Evolutionary conservation across 2,113 vertebrate genomes (phyloP), one percentile per base, ranked within the genome.

Genomic region (Pimephales promelas): DNA sequence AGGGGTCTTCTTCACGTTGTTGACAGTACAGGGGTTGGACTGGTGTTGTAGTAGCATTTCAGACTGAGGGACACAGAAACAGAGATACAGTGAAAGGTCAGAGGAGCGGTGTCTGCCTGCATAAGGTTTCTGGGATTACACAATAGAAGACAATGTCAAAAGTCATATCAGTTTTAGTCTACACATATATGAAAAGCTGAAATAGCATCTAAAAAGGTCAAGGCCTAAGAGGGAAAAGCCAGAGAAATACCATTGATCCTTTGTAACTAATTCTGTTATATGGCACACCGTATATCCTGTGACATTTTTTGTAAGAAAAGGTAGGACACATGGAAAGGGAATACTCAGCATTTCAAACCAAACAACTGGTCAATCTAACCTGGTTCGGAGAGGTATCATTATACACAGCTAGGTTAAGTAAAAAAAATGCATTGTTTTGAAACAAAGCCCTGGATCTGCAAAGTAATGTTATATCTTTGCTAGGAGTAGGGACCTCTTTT

Each of bases 31-130:
- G 0, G 97, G 96, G 87, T 98, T 99, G 8, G 97, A 97, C 91
- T 99, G 97, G 89, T 99, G 97, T 92, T 99, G 97, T 20, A 99
- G 95, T 57, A 99, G 92, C 95, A 98, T 98, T 91, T 98, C 97
- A 52, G 86, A 85, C 86, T 87, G 91, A 10, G 52, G 9, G 13
- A 0, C 92, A 94, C 88, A 2, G 0, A 73, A 74, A 82, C 13
- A 79, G 10, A 79, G 54, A 20, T 22, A 20, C 11, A 79, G 8
- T 49, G 47, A 85, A 57, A 43, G 59, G 71, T 22, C 34, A 57
- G 28, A 49, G n/a, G 3, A 40, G 36, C 45, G 3, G 16, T 72
- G 57, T 83, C 82, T 72, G 34, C 94, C 94, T 94, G 93, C 90
- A 96, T 96, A 87, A 95, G 95, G 89, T 96, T 95, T 1, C 95